Base-by-base conservation (phyloP, 2,113 vertebrate genomes). In the Pelusios castaneus region DNA sequence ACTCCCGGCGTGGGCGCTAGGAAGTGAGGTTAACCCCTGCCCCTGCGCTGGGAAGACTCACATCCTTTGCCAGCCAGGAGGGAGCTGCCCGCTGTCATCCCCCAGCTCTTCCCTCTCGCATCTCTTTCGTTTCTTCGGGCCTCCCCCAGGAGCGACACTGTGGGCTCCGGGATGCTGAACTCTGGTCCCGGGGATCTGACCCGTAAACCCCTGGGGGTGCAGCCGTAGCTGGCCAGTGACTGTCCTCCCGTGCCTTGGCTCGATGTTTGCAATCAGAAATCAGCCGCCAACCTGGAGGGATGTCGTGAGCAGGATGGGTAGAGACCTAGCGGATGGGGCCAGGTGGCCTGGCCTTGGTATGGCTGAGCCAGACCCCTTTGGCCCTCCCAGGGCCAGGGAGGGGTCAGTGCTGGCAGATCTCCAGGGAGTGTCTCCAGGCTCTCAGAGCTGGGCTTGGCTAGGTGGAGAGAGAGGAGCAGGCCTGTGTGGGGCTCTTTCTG, bases 221-320 rank as follows among this genome's bases (percentile, higher is more conserved):
- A n/a, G 19, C 45, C 83, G 73, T 41, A 77, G 92, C 94, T 90
- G 79, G 63, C 92, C 92, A 84, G 88, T 88, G 90, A 94, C 90
- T 89, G 93, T 9, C 14, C 91, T 85, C 77, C 92, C 88, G 73
- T 25, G 24, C 81, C 85, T 38, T 77, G 88, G 92, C 82, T 79
- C 54, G 47, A 16, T 75, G 58, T 38, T 4, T 60, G 86, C 80
- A 75, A 84, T 45, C 63, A 19, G 45, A 47, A 49, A 47, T 29
- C 75, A 17, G 43, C 38, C 3, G 4, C 29, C 43, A 77, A 17
- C 45, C 43, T 29, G 75, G 27, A 9, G 13, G 75, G 41, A 14
- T 25, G 6, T 31, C 27, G 6, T 31, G 43, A 47, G 43, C 75
- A 10, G 60, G 60, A 9, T 17, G 12, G 3, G 45, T 19, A 49